Evolutionary conservation across 2,113 vertebrate genomes (phyloP).

Genomic region (Dunckerocampus dactyliophorus): DNA sequence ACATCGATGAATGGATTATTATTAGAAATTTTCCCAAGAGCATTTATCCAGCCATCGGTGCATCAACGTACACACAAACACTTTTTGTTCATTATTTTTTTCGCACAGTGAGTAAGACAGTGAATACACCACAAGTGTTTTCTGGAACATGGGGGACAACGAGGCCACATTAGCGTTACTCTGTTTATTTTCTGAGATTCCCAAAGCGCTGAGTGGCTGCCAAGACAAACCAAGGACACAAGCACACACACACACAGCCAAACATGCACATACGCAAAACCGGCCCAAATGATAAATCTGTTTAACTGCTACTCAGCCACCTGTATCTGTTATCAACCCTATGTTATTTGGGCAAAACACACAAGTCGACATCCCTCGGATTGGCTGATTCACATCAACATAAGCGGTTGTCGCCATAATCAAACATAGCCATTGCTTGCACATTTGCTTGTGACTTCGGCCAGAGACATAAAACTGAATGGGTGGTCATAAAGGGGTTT

Average conservation of each 20-base stretch:
- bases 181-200: slow-evolving; percentile 52
- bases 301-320: background rate
- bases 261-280: background rate
- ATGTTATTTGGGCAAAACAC: background rate
- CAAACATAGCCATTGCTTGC: too few species aligned
- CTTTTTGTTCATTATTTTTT: background rate
- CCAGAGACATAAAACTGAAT: too few species aligned
- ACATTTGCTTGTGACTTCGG: too few species aligned
- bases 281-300: background rate
- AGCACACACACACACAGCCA: slow-evolving; percentile 1
- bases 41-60: background rate
- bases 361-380: background rate
- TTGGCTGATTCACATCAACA: too few species aligned
- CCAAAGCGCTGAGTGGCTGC: slow-evolving; percentile 35
- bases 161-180: slow-evolving; percentile 25
- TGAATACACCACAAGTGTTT: slow-evolving; percentile 11
- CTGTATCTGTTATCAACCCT: background rate
- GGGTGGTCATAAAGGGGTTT: too few species aligned
- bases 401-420: too few species aligned
- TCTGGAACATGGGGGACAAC: slow-evolving; percentile 28
- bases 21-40: too few species aligned
- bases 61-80: background rate
- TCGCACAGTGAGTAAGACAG: slow-evolving; percentile 5
- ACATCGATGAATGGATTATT: too few species aligned
- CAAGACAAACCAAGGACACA: slow-evolving; percentile 31